Conservation (phyloP, 2,113 vertebrate species). For the Phalacrocorax aristotelis region DNA sequence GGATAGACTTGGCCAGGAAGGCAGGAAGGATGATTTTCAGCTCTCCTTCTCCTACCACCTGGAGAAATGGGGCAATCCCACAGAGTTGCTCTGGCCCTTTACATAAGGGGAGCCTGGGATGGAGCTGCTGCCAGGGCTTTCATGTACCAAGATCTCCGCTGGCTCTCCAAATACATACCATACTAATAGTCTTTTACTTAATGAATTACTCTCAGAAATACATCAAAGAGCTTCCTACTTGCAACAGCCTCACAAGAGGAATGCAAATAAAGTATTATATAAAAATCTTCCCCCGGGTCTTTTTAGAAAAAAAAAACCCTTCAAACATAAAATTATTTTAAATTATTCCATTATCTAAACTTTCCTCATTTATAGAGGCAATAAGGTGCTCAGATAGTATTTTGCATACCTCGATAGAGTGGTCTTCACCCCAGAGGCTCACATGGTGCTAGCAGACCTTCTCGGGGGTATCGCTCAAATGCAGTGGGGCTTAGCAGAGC, state of each 20-base stretch:
- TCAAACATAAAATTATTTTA: background rate
- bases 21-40: background rate
- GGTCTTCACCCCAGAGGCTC: background rate
- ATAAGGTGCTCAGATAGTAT: background rate
- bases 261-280: slow-evolving; percentile 47
- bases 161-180: background rate
- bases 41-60: background rate
- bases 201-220: slow-evolving; percentile 25
- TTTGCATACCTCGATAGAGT: fast-evolving
- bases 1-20: background rate
- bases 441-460: fast-evolving
- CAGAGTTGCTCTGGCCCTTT: background rate
- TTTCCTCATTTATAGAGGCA: background rate
- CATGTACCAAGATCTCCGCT: background rate
- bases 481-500: background rate
- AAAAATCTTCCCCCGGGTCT: background rate
- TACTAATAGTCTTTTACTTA: background rate
- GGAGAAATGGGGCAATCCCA: background rate
- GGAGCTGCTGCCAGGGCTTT: background rate
- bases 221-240: slow-evolving; percentile 33
- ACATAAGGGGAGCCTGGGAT: background rate
- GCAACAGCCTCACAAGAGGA: background rate
- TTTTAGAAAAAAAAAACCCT: background rate
- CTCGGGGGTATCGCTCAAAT: no score
- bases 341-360: background rate